phyloP scores from a whole-genome alignment of 2,113 vertebrate genomes.

The Orthonyx spaldingii region DNA sequence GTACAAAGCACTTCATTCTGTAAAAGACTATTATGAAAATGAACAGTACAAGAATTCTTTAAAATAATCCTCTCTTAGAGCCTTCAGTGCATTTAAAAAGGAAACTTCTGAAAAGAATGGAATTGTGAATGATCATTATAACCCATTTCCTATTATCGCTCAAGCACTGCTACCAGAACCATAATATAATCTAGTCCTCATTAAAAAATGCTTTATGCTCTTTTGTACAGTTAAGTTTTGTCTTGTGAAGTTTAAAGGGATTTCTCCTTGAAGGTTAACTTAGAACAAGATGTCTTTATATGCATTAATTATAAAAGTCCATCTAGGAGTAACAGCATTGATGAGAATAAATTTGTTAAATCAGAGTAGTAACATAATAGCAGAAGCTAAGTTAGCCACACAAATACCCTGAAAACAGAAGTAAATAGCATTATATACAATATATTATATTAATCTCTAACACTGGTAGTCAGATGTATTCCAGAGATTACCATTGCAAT shows the following conservation, averaged over 20 bases:
- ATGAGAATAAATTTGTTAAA: neutral
- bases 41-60: neutral
- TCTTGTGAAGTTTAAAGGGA: neutral
- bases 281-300: neutral
- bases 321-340: fast-evolving
- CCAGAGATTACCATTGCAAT: neutral
- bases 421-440: neutral
- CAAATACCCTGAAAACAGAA: neutral
- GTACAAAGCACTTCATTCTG: neutral
- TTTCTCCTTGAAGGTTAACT: neutral
- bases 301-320: neutral
- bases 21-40: neutral
- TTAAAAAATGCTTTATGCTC: neutral
- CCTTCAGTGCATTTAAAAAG: neutral
- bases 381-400: neutral
- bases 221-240: neutral
- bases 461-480: neutral
- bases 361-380: neutral
- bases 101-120: neutral
- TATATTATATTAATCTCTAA: neutral
- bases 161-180: neutral
- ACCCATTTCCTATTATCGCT: neutral
- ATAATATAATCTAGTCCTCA: conserved; percentile 9
- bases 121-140: neutral
- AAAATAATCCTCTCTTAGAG: neutral